phyloP scores from a whole-genome alignment of 2,888 invertebrate species.

The Phania funesta region DNA sequence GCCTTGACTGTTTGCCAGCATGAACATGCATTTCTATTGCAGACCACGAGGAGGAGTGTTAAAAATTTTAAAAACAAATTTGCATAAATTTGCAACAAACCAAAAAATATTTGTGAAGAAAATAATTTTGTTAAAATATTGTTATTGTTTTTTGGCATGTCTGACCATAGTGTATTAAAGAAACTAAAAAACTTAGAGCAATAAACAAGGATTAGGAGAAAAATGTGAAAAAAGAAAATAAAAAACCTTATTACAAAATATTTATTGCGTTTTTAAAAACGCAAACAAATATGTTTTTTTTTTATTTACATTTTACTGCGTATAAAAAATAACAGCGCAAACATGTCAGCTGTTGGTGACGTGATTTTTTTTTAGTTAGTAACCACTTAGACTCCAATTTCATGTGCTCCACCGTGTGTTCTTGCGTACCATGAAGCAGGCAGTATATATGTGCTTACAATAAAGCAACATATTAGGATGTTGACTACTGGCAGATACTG shows the following conservation, averaged over 20 bases:
- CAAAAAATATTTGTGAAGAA: neutral
- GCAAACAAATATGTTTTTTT: slow-evolving; percentile 35
- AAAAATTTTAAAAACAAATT: neutral
- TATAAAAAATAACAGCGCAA: slow-evolving; percentile 7
- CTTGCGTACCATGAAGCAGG: neutral
- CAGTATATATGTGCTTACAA: neutral
- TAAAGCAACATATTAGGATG: no score
- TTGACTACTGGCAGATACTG: no score
- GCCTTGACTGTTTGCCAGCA: no score
- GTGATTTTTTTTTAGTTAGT: slow-evolving; percentile 29
- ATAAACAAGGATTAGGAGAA: neutral
- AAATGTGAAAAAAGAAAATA: neutral
- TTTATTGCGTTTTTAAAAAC: slow-evolving; percentile 57
- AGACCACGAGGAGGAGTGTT: neutral
- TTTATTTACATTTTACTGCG: slow-evolving; percentile 28
- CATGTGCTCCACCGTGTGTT: neutral
- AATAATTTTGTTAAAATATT: slow-evolving; percentile 33
- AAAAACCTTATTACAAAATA: slow-evolving; percentile 50
- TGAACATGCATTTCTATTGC: no score
- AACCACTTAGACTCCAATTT: slow-evolving; percentile 39
- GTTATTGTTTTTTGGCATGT: slow-evolving; percentile 15
- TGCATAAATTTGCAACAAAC: no score
- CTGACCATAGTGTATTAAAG: neutral
- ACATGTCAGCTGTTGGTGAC: slow-evolving; percentile 43
- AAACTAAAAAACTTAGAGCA: neutral